Evolutionary conservation across 1,140 invertebrate species (phyloP).

Genomic region (Drosophila parabipectinata): DNA sequence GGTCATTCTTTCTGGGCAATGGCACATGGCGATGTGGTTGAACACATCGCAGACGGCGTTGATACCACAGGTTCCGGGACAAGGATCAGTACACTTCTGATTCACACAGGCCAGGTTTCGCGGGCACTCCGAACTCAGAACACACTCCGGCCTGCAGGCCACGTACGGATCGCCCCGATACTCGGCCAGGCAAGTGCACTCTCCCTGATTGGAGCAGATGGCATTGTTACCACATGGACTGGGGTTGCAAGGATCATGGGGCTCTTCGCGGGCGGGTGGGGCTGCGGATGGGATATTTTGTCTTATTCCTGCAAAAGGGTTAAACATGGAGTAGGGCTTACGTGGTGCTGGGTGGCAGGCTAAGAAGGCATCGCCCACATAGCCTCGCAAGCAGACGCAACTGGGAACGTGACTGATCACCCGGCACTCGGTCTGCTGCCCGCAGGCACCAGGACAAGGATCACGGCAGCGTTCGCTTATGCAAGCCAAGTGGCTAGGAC

Average conservation of each 20-base stretch:
- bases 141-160: slow-evolving; percentile 92
- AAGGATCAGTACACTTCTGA: slow-evolving; percentile 90
- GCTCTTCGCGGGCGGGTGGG: slow-evolving; percentile 74
- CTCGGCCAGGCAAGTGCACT: slow-evolving; percentile 87
- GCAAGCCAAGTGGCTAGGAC: slow-evolving; percentile 88
- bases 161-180: slow-evolving; percentile 88
- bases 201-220: slow-evolving; percentile 89
- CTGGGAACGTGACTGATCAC: slow-evolving; percentile 93
- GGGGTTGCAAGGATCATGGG: slow-evolving; percentile 85
- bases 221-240: slow-evolving; percentile 86
- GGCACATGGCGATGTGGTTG: slow-evolving; percentile 91
- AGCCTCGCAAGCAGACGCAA: slow-evolving; percentile 90
- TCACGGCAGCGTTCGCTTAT: slow-evolving; percentile 88
- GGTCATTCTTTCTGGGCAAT: slow-evolving; percentile 88
- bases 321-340: slow-evolving; percentile 54
- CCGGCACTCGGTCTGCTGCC: slow-evolving; percentile 91
- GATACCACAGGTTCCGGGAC: slow-evolving; percentile 89
- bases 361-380: slow-evolving; percentile 91
- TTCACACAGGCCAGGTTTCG: slow-evolving; percentile 89
- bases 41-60: slow-evolving; percentile 90
- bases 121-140: slow-evolving; percentile 92
- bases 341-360: slow-evolving; percentile 85
- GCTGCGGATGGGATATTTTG: slow-evolving; percentile 45
- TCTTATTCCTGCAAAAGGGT: slow-evolving; percentile 1
- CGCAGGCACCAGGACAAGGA: slow-evolving; percentile 91